Percentiles rank a stretch among this genome's conserved stretches.
Conservation (phyloP, 2,888 invertebrate species). For the Nemurella pictetii region DNA sequence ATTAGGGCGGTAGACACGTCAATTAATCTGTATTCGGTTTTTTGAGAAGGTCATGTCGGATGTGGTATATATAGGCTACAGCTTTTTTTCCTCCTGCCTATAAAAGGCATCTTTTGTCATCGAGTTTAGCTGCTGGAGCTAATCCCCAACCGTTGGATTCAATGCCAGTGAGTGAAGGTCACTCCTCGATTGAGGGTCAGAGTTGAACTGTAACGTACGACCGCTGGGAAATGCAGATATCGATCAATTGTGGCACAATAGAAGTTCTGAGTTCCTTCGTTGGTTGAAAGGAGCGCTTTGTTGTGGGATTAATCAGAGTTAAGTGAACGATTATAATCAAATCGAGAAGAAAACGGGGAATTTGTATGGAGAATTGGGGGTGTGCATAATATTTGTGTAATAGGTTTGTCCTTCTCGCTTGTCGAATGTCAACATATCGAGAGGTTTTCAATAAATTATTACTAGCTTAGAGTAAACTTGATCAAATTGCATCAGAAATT, state of each 20-base stretch:
- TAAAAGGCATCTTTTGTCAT: neutral
- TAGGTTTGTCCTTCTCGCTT: neutral
- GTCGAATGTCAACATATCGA: neutral
- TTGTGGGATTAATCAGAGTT: neutral
- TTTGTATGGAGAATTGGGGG: neutral
- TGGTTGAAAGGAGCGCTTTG: neutral
- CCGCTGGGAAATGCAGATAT: neutral
- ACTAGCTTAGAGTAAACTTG: neutral
- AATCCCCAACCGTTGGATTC: neutral
- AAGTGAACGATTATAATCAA: neutral
- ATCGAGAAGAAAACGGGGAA: neutral
- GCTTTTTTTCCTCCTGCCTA: neutral
- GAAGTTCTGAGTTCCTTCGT: neutral
- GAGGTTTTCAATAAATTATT: too few relatives aligned
- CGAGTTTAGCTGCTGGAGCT: neutral
- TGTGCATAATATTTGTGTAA: neutral
- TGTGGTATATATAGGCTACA: too few relatives aligned
- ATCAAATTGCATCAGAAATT: neutral
- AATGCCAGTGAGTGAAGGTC: neutral
- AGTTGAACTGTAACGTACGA: neutral
- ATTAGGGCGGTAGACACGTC: neutral
- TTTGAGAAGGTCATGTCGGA: neutral
- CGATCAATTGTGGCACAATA: neutral
- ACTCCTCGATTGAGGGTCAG: neutral
- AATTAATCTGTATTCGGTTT: neutral